Percentiles rank a stretch among this genome's conserved stretches.
phyloP scores from a whole-genome alignment of 2,113 vertebrate genomes.

The Casuarius casuarius region DNA sequence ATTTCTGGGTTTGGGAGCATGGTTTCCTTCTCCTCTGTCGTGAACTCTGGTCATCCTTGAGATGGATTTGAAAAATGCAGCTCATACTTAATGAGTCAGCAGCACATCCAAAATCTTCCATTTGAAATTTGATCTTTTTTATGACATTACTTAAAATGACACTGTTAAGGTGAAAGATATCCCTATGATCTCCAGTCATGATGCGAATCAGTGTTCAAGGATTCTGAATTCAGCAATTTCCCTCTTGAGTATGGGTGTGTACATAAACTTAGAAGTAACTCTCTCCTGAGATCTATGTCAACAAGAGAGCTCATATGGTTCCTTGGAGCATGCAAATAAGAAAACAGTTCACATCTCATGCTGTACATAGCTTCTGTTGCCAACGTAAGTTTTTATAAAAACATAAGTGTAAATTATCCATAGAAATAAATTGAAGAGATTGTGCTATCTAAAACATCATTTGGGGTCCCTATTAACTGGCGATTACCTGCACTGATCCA shows the following conservation, averaged over 20 bases:
- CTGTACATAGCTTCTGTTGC: constrained; percentile 19
- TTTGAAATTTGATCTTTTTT: not conserved
- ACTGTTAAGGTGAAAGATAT: not conserved
- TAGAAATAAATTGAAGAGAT: constrained; percentile 49
- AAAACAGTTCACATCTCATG: not conserved
- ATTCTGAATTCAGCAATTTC: constrained; percentile 29
- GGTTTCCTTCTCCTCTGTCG: not conserved
- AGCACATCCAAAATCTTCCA: not conserved
- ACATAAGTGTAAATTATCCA: constrained; percentile 40
- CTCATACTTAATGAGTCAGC: not conserved
- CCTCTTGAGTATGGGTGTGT: constrained; percentile 9
- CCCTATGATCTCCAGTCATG: not conserved
- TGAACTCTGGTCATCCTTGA: not conserved
- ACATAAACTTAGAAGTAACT: constrained; percentile 1
- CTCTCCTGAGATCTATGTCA: not conserved
- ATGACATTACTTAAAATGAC: not conserved
- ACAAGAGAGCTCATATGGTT: constrained; percentile 14
- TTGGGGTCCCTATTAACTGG: constrained; percentile 68
- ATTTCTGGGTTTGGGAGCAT: constrained; percentile 5
- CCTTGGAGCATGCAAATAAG: not conserved
- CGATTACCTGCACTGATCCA: constrained; percentile 72
- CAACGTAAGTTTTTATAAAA: constrained; percentile 63
- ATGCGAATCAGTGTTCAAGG: not conserved
- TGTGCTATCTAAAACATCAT: constrained; percentile 41
- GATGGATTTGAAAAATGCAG: not conserved